Evolutionary conservation across 2,888 invertebrate genomes (phyloP).

Genomic region (Operophtera brumata): DNA sequence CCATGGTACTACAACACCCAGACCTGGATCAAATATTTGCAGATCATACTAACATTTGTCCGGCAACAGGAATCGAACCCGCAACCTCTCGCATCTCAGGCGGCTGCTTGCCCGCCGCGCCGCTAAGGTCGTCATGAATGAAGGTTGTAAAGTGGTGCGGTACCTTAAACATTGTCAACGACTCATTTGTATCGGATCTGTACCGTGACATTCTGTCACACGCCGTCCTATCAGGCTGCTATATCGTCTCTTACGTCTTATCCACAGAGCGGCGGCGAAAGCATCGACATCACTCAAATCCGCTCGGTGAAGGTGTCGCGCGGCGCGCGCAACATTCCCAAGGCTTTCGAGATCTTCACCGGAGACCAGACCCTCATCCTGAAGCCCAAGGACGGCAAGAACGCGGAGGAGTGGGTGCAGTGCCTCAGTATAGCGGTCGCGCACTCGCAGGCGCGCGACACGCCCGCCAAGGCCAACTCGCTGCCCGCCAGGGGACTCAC

Average conservation of each 20-base stretch:
- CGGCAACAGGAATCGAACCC: too few relatives aligned
- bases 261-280: slow-evolving; percentile 89
- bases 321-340: slow-evolving; percentile 94
- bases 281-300: slow-evolving; percentile 95
- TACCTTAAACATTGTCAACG: too few relatives aligned
- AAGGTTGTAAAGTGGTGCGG: too few relatives aligned
- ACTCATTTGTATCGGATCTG: too few relatives aligned
- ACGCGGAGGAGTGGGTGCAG: slow-evolving; percentile 98
- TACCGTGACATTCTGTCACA: too few relatives aligned
- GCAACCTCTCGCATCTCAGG: too few relatives aligned
- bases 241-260: background rate
- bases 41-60: too few relatives aligned
- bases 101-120: too few relatives aligned
- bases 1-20: too few relatives aligned
- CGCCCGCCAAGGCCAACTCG: slow-evolving; percentile 75
- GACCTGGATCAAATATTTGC: too few relatives aligned
- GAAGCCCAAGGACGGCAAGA: slow-evolving; percentile 96
- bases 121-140: too few relatives aligned
- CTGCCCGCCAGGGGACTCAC: slow-evolving; percentile 74
- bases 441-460: slow-evolving; percentile 86
- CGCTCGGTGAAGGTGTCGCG: slow-evolving; percentile 96
- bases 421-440: slow-evolving; percentile 96
- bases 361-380: slow-evolving; percentile 94
- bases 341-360: slow-evolving; percentile 98
- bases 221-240: too few relatives aligned